These are phyloP conservation scores for Pardalotus punctatus DNA, from an alignment of 2,113 vertebrate species.

Conservation along the genomic window DNA sequence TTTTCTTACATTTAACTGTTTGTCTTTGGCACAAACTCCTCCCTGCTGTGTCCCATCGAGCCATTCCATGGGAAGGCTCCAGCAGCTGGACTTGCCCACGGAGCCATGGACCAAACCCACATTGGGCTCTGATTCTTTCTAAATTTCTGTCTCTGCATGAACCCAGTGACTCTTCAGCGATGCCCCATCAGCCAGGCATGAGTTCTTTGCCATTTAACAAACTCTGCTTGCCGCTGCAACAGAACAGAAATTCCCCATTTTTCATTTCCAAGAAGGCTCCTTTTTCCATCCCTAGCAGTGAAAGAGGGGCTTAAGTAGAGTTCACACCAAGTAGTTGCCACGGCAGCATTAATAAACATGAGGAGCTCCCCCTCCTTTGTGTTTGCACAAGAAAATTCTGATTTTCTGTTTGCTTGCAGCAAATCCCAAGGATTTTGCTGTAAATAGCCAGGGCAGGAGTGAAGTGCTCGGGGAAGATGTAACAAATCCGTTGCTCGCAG, in stretches of 20 bases:
- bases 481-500: conserved; percentile 47
- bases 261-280: not conserved
- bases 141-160: not conserved
- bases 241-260: not conserved
- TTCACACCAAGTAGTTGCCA: not conserved
- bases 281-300: not conserved
- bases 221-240: not conserved
- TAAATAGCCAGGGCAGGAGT: not conserved
- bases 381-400: not conserved
- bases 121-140: not conserved
- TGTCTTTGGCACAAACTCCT: not conserved
- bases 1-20: not conserved
- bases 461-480: not conserved
- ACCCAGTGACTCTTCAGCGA: not conserved
- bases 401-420: not conserved
- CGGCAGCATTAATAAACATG: not conserved
- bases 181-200: not conserved
- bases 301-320: not conserved
- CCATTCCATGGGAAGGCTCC: not conserved
- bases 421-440: not conserved
- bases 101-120: not conserved
- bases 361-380: not conserved
- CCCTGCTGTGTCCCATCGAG: not conserved
- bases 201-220: not conserved
- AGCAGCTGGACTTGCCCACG: not conserved